Evolutionary conservation across 2,797 vertebrate genomes (phyloP).

Genomic region (Clamator glandarius): DNA sequence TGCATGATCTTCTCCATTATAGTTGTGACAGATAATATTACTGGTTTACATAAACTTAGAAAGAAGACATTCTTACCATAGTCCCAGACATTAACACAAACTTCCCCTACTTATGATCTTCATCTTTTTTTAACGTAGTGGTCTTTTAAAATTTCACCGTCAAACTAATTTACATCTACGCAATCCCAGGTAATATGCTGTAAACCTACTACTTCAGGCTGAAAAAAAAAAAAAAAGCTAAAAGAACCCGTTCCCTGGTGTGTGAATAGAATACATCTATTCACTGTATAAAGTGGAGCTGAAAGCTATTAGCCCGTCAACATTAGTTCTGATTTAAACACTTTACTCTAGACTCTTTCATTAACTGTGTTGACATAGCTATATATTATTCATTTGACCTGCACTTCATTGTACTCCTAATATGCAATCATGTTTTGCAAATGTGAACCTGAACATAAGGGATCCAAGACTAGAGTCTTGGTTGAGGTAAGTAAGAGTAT

Average conservation of each 20-base stretch:
- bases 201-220: not conserved
- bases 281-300: conserved; percentile 27
- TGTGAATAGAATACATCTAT: not conserved
- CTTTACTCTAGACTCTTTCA: conserved; percentile 57
- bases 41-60: not conserved
- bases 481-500: not conserved
- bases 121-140: not conserved
- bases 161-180: not conserved
- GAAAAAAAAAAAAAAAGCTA: not conserved
- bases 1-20: not conserved
- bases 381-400: conserved; percentile 71
- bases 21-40: not conserved
- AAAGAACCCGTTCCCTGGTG: not conserved
- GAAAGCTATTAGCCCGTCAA: conserved; percentile 31
- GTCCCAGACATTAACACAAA: not conserved
- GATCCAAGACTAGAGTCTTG: not conserved
- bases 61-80: not conserved
- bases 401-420: conserved; percentile 51
- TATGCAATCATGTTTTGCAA: conserved; percentile 21
- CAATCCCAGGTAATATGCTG: not conserved
- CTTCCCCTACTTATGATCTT: not conserved
- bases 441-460: conserved; percentile 8
- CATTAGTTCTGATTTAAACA: conserved; percentile 65
- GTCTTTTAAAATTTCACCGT: not conserved
- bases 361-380: conserved; percentile 58